phyloP scores from a whole-genome alignment of 23 tunicate species.

The Phallusia fumigata region DNA sequence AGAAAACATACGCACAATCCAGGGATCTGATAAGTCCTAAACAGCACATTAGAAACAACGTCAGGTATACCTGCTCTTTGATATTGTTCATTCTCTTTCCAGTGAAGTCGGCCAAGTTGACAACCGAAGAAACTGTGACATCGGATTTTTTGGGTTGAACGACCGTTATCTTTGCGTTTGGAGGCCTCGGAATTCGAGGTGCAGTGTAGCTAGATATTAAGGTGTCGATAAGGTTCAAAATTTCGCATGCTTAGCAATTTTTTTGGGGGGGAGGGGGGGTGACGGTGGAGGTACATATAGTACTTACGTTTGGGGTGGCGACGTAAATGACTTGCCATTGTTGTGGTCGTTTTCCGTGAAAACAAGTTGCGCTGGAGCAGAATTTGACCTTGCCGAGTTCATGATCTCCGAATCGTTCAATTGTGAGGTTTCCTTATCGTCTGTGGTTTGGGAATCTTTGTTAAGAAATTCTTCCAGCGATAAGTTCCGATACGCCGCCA shows the following conservation, averaged over 20 bases:
- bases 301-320: too few species aligned
- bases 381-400: constrained; percentile 2
- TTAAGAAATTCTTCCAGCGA: constrained; percentile 47
- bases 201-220: too few species aligned
- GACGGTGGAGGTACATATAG: too few species aligned
- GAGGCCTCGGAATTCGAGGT: not conserved
- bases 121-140: constrained; percentile 44
- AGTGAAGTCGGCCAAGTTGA: constrained; percentile 34
- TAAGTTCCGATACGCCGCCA: constrained; percentile 34
- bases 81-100: constrained; percentile 57
- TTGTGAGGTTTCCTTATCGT: not conserved
- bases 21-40: too few species aligned
- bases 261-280: too few species aligned
- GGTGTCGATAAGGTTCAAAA: too few species aligned
- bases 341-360: not conserved
- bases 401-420: not conserved
- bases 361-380: constrained; percentile 16
- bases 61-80: constrained; percentile 34
- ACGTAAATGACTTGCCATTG: too few species aligned
- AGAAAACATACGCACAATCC: too few species aligned
- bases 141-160: constrained; percentile 20
- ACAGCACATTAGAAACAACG: too few species aligned
- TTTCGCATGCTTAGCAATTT: too few species aligned
- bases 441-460: constrained; percentile 15
- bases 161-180: not conserved